Conservation (phyloP, 2,888 invertebrate genomes). For the Teinopalpus imperialis region DNA sequence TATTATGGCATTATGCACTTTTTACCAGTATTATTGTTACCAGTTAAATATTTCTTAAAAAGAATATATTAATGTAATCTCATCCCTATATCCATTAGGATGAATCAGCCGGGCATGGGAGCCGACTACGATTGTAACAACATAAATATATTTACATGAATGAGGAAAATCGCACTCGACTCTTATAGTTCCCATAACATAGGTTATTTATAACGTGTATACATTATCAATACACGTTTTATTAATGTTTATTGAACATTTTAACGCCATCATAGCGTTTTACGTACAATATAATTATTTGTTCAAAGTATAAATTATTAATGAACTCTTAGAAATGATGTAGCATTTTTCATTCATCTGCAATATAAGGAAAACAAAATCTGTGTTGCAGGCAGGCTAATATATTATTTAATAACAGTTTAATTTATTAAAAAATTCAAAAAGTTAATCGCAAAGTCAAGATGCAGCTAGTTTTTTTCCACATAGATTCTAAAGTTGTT, state of each 20-base stretch:
- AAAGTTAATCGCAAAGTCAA: no score
- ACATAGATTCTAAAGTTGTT: no score
- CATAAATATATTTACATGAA: constrained; percentile 27
- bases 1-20: no score
- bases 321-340: constrained; percentile 1
- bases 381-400: no score
- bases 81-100: constrained; percentile 9
- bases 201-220: not conserved
- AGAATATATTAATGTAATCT: no score
- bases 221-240: not conserved
- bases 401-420: no score
- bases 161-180: constrained; percentile 28
- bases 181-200: constrained; percentile 16
- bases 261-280: not conserved
- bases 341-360: not conserved
- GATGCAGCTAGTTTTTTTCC: no score
- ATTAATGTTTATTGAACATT: constrained; percentile 3
- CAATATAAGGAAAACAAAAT: not conserved
- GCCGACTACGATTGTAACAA: not conserved
- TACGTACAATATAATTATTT: not conserved
- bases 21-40: no score
- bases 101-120: constrained; percentile 26
- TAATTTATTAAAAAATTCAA: no score
- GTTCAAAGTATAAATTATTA: not conserved
- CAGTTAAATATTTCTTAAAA: no score